Evolutionary conservation across 2,888 invertebrate genomes (phyloP), one percentile per base, ranked within the genome.

Genomic region (Euzophera pinguis): DNA sequence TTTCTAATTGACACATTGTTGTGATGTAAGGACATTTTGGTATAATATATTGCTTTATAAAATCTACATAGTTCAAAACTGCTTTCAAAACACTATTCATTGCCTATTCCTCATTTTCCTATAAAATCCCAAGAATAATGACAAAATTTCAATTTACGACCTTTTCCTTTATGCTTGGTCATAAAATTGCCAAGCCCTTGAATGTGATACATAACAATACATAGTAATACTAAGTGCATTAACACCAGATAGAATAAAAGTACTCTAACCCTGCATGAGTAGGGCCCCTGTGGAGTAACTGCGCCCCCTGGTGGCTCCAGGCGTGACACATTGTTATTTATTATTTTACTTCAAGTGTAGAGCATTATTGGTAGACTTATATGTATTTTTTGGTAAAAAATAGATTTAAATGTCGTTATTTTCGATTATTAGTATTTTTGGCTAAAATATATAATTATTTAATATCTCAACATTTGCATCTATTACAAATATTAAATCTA

Each of bases 181-280:
- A 51, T 52, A 53, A 53, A 57, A 57, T 52, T 48, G 47, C 54
- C 57, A 52, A 50, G 47, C 55, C 49, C 34, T 38, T 51, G 52
- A 12, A 42, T 47, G 42, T 52, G 51, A 13, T 14, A 29, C 29
- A 43, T 52, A 52, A 39, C 39, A 39, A 53, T 52, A 45, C 37
- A 47, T 53, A 48, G 47, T 51, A 41, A 48, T 12, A 52, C 71
- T 71, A 76, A 81, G 73, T 78, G 78, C 84, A 83, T 83, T 80
- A 83, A 71, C 75, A 73, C 63, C 57, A 56, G 58, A 61, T 64
- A 62, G 60, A 61, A 55, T 55, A 59, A 51, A 70, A 74, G 71
- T 68, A 70, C 65, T 68, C 64, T 65, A 67, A 73, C 75, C 74
- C 78, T 69, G 70, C 71, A 72, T 75, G 72, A 71, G 61, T 53